phyloP scores from a whole-genome alignment of 2,888 invertebrate species.

The Thalpophila matura region DNA sequence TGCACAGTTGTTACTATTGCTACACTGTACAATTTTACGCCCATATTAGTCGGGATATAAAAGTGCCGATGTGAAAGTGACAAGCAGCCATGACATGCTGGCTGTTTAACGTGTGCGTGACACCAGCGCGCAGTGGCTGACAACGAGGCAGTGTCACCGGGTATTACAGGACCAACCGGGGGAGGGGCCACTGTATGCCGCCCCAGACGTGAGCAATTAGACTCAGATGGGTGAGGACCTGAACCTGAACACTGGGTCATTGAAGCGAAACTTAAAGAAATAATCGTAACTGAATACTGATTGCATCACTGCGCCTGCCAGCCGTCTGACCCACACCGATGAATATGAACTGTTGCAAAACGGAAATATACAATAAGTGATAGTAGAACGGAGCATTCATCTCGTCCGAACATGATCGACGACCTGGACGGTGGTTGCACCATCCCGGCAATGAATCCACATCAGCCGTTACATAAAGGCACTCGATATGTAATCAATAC shows the following conservation, averaged over 20 bases:
- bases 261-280: not conserved
- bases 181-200: too few species aligned
- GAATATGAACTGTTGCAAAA: not conserved
- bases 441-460: constrained; percentile 23
- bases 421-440: constrained; percentile 14
- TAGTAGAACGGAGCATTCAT: constrained; percentile 5
- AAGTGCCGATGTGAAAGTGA: constrained; percentile 1
- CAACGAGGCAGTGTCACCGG: too few species aligned
- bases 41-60: not conserved
- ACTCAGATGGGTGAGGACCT: not conserved
- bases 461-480: constrained; percentile 38
- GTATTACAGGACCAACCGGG: too few species aligned
- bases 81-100: constrained; percentile 1
- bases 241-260: too few species aligned
- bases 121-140: not conserved
- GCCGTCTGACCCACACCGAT: not conserved
- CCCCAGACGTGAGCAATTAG: too few species aligned
- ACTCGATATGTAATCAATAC: constrained; percentile 41
- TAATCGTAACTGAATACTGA: not conserved
- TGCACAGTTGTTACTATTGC: not conserved
- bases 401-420: not conserved
- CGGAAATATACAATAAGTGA: not conserved
- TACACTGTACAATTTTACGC: not conserved
- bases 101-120: not conserved
- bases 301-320: not conserved